Evolutionary conservation across 2,888 invertebrate species (phyloP), one percentile per base, ranked within the genome.

Genomic region (Apodemia duryi): DNA sequence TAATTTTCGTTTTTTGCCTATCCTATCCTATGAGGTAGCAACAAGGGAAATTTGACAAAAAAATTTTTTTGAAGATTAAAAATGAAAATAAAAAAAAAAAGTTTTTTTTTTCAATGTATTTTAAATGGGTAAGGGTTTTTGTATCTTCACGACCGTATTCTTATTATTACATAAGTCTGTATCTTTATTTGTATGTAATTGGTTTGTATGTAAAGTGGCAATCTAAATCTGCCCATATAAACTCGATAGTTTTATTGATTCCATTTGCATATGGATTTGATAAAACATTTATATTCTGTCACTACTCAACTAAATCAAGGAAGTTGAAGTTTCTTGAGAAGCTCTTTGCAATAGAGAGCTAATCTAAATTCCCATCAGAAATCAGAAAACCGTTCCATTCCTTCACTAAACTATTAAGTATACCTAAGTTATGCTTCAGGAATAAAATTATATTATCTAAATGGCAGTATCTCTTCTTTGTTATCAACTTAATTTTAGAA

Each of bases 311-410:
- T 64, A 43, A 64, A 64, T 64, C 64, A 64, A 64, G 64, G 60
- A 49, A 35, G 43, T 43, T 63, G 61, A 65, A 63, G 62, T 64
- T 63, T 63, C 51, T 51, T 49, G 49, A 43, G 32, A 28, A 51
- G 35, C 6, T 29, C 57, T 66, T 65, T 61, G 41, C 65, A 66
- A 67, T 66, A 65, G 67, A 63, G 65, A 67, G 65, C 66, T 67
- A 71, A 70, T 72, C 68, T 65, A 61, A 63, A 63, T 66, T 66
- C 67, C 61, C 63, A 68, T 69, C 65, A 68, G 67, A 35, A 35
- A 41, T 41, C 41, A 41, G 7, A 69, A 66, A 63, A 63, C 66
- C 68, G 68, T 66, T 67, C 61, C 41, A 52, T 66, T 60, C 61
- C 63, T n/a, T 60, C 60, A 46, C 52, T 9, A 9, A 29, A 52